Base-by-base conservation (phyloP, 1,140 invertebrate genomes). In the Eumaeus atala region DNA sequence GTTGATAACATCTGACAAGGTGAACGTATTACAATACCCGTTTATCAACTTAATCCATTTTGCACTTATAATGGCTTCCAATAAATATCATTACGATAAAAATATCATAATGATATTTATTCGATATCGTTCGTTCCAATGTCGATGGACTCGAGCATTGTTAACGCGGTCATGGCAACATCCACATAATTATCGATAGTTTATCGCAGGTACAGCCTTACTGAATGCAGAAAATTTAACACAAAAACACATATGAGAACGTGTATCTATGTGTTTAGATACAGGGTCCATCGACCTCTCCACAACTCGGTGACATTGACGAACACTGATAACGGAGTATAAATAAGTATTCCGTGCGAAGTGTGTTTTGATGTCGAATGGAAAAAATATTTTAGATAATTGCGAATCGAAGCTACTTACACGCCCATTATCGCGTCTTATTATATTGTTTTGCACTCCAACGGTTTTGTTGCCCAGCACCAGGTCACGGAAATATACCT, bases 221-320 rank as follows among this genome's bases (percentile, higher is more conserved):
- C 7, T 33, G 12, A 10, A 10, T n/a, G 16, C 12, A 12, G 11
- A 17, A 34, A 50, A 28, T 8, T n/a, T 18, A 50, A 28, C 34
- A 11, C 34, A 50, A 50, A 21, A 49, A 49, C 33, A 36, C 33
- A 16, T 50, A 50, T 50, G 17, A n/a, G n/a, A n/a, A 44, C 16
- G 40, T 44, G 65, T 72, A 66, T 66, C 67, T 72, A 60, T 75
- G 62, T 67, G 65, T 69, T 69, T 59, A 80, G 77, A 84, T 83
- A 84, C 62, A 59, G 72, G 74, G 83, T 78, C 69, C 83, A 75
- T 83, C 84, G 83, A 77, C 81, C 83, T 77, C 72, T 64, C n/a
- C 73, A 63, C 79, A 79, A 79, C 77, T 79, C 81, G 68, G 79
- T 84, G 83, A 86, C 83, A 86, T 86, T 86, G 83, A 84, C 74